These are phyloP conservation scores for Lumbricus terrestris DNA, from an alignment of 2,888 invertebrate species.

Conservation along the genomic window DNA sequence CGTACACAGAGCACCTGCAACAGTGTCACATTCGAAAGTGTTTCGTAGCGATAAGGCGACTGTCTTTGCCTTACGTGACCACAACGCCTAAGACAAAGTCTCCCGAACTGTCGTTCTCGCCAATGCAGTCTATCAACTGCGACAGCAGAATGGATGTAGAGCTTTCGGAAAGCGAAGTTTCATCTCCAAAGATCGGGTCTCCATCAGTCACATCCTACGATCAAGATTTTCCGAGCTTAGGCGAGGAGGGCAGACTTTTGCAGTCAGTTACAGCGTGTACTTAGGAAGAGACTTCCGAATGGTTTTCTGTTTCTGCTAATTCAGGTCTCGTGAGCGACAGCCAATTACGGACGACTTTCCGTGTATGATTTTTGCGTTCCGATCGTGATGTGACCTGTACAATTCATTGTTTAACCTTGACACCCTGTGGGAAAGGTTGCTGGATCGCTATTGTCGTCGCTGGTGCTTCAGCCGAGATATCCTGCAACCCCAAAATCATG, in stretches of 20 bases:
- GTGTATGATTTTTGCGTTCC: not conserved
- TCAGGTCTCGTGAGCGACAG: not conserved
- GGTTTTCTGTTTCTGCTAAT: not conserved
- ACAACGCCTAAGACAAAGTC: not conserved
- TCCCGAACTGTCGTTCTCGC: not conserved
- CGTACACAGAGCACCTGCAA: not conserved
- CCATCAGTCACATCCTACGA: not conserved
- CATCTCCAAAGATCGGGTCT: not conserved
- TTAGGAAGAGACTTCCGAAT: not conserved
- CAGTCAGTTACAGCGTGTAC: not conserved
- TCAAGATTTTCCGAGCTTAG: not conserved
- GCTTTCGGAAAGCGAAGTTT: not conserved
- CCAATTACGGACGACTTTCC: not conserved
- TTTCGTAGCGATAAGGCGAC: not conserved
- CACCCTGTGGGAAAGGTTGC: not conserved
- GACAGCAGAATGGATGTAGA: not conserved
- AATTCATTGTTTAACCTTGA: not conserved
- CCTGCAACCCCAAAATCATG: not conserved
- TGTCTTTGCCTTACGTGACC: not conserved
- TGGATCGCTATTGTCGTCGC: not conserved
- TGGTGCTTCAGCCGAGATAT: not conserved
- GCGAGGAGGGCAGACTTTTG: not conserved
- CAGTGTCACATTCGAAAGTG: conserved; percentile 4
- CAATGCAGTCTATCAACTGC: not conserved
- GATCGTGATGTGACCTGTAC: not conserved